Base-by-base conservation (phyloP, 2,888 invertebrate genomes). In the Amorpha juglandis region DNA sequence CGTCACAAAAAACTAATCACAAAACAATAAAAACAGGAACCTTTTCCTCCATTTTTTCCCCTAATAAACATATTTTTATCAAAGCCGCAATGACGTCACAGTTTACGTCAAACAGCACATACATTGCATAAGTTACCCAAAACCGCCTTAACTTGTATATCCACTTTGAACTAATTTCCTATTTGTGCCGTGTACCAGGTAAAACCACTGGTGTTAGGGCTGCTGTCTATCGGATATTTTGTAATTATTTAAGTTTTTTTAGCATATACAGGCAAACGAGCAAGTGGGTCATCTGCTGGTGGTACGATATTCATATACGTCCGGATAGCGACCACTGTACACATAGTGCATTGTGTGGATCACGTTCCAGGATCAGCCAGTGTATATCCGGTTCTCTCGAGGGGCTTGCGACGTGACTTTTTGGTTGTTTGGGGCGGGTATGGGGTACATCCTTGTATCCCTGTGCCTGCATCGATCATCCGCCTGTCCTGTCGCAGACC, bases 131-230 rank as follows among this genome's bases (percentile, higher is more conserved):
- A 35, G 33, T 53, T n/a, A 33, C 33, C 27, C 8, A 33, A 58
- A 58, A 42, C 35, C 16, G 48, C 50, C 8, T 2, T 16, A 38
- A 42, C 58, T 11, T 12, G 58, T 58, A 38, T 38, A 9, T 9
- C 55, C 3, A 35, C 16, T 55, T 55, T 55, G 38, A 16, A 11
- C 19, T 38, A 16, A 58, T 58, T 58, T 58, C 58, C 58, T 58
- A 58, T 58, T 58, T 58, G 42, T 58, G 7, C 53, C 9, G 6
- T 14, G 14, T 53, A 33, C 53, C n/a, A 58, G 38, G 19, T 58
- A 42, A 58, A 58, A 58, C 38, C 58, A 12, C 38, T 4, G 33
- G n/a, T 27, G 3, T 21, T 19, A 42, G 58, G 58, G 58, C 12
- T 58, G 38, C 0, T 3, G 6, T 16, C 2, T 19, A 1, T 55